phyloP scores from a whole-genome alignment of 2,888 invertebrate genomes.

The Xanthia icteritia region DNA sequence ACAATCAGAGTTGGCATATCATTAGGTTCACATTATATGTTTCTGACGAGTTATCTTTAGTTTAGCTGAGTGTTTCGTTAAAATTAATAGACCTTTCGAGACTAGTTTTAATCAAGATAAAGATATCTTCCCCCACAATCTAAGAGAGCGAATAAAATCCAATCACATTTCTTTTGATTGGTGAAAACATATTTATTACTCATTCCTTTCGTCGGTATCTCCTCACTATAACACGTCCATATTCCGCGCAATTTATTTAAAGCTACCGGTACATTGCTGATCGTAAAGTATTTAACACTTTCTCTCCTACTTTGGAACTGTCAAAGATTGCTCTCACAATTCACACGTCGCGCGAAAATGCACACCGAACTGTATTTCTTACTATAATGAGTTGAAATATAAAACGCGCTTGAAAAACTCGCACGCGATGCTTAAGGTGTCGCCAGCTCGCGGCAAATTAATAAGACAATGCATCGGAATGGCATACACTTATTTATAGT shows the following conservation, averaged over 20 bases:
- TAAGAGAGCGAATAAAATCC: constrained; percentile 38
- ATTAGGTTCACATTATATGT: too few species aligned
- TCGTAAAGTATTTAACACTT: constrained; percentile 46
- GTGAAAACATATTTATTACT: constrained; percentile 28
- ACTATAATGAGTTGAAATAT: constrained; percentile 73
- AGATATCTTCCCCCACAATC: constrained; percentile 22
- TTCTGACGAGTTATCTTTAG: neutral
- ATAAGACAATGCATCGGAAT: constrained; percentile 63
- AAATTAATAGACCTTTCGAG: constrained; percentile 1
- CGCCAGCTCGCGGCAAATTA: constrained; percentile 62
- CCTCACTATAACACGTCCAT: constrained; percentile 18
- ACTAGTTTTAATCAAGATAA: constrained; percentile 17
- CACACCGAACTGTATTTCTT: constrained; percentile 48
- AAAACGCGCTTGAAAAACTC: constrained; percentile 66
- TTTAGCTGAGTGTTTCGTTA: neutral
- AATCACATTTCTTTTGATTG: constrained; percentile 34
- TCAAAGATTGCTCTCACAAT: constrained; percentile 68
- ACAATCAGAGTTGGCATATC: too few species aligned
- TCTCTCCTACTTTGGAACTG: constrained; percentile 59
- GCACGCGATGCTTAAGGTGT: constrained; percentile 73
- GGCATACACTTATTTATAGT: constrained; percentile 56
- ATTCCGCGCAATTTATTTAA: constrained; percentile 38
- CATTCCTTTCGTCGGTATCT: constrained; percentile 38
- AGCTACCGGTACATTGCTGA: constrained; percentile 27
- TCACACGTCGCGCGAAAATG: constrained; percentile 66